Evolutionary conservation across 1,140 invertebrate species (phyloP).

Genomic region (Nomia melanderi): DNA sequence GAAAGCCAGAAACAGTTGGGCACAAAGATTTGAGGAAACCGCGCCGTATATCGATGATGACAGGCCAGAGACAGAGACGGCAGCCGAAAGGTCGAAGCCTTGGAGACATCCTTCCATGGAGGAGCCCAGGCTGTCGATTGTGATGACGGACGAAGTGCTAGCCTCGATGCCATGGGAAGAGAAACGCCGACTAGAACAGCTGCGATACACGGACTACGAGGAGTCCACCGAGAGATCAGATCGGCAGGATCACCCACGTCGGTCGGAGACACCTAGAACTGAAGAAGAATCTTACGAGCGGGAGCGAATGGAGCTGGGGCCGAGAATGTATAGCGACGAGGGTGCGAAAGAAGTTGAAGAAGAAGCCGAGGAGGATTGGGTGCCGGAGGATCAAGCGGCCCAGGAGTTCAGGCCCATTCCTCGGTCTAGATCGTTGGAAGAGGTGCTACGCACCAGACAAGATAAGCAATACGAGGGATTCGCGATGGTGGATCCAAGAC

Average conservation of each 20-base stretch:
- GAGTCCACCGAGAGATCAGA: constrained; percentile 55
- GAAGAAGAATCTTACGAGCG: constrained; percentile 69
- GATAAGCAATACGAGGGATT: constrained; percentile 63
- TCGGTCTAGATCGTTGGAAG: constrained; percentile 50
- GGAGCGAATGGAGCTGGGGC: constrained; percentile 39
- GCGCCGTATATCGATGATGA: constrained; percentile 71
- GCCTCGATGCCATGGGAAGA: constrained; percentile 72
- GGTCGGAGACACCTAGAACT: constrained; percentile 37
- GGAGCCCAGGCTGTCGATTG: constrained; percentile 71
- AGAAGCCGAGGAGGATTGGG: constrained; percentile 41
- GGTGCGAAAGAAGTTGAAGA: constrained; percentile 14
- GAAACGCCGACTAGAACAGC: constrained; percentile 44
- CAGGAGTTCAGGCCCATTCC: constrained; percentile 45
- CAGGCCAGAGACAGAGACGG: constrained; percentile 54
- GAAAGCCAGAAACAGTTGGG: constrained; percentile 78
- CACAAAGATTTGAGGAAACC: constrained; percentile 78
- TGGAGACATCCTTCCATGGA: constrained; percentile 80
- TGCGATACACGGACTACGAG: constrained; percentile 67
- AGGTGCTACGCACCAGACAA: constrained; percentile 29
- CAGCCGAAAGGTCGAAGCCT: constrained; percentile 73
- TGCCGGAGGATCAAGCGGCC: constrained; percentile 8
- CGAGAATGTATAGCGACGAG: constrained; percentile 24
- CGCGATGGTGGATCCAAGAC: constrained; percentile 70
- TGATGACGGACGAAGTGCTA: constrained; percentile 45
- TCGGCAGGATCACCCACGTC: constrained; percentile 19